These are phyloP conservation scores for Rhopalosiphum padi DNA, from an alignment of 1,140 invertebrate species.

Conservation along the genomic window DNA sequence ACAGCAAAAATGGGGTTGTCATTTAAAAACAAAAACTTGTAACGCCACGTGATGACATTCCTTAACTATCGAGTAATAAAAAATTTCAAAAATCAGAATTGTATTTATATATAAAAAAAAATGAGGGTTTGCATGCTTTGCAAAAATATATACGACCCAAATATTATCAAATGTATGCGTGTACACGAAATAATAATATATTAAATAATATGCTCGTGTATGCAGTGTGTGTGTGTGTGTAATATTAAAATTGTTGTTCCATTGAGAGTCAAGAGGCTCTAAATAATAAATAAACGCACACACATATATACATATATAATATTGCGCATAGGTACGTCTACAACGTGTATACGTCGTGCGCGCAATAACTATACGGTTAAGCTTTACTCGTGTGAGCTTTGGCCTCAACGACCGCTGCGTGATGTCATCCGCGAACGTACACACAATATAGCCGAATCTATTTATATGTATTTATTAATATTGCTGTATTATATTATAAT, in stretches of 20 bases:
- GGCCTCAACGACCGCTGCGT: not conserved
- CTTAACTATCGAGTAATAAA: too few species aligned
- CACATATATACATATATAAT: too few species aligned
- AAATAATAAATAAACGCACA: not conserved
- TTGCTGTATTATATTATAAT: not conserved
- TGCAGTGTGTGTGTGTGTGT: not conserved
- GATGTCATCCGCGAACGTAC: conserved; percentile 9
- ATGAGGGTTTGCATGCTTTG: too few species aligned
- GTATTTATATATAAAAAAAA: too few species aligned
- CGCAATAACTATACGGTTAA: not conserved
- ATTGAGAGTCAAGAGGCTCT: not conserved
- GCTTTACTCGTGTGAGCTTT: conserved; percentile 14
- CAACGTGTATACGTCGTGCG: not conserved
- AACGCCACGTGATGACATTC: too few species aligned
- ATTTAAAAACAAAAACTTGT: too few species aligned
- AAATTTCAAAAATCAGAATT: too few species aligned
- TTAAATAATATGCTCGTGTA: too few species aligned
- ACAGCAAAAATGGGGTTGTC: too few species aligned
- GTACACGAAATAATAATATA: not conserved
- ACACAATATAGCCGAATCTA: not conserved
- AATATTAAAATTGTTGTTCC: not conserved
- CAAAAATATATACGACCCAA: too few species aligned
- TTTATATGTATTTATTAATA: not conserved
- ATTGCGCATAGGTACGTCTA: too few species aligned
- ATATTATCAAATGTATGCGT: not conserved